These are phyloP conservation scores for Bombycilla garrulus DNA, from an alignment of 2,113 vertebrate species.

Conservation along the genomic window DNA sequence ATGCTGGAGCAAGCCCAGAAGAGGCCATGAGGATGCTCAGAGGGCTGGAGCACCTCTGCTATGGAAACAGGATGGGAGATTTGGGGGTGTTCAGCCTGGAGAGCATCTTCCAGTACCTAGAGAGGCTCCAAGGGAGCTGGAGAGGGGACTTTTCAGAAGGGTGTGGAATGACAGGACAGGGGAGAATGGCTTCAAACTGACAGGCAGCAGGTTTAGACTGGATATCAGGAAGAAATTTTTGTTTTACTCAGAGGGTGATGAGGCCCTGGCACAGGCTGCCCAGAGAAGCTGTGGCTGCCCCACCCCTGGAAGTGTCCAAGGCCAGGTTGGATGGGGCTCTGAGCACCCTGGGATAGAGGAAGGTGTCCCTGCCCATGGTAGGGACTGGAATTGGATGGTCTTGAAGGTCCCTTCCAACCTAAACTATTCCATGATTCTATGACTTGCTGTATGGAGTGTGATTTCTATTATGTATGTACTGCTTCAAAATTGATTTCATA, in stretches of 20 bases:
- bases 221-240: background rate
- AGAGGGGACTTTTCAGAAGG: background rate
- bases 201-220: background rate
- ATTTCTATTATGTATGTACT: background rate
- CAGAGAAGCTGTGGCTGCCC: background rate
- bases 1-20: background rate
- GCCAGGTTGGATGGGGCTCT: background rate
- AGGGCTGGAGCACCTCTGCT: background rate
- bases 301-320: background rate
- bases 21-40: background rate
- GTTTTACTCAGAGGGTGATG: background rate
- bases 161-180: background rate
- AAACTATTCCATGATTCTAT: background rate
- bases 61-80: background rate
- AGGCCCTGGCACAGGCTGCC: rapidly evolving
- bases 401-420: background rate
- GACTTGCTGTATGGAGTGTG: background rate
- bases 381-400: background rate
- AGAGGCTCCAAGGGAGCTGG: background rate
- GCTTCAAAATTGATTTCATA: background rate
- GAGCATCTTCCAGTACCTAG: background rate
- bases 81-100: background rate
- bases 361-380: background rate
- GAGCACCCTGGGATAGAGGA: background rate
- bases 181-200: background rate